phyloP scores from a whole-genome alignment of 2,888 invertebrate genomes.

The Lepidochrysops patricia region DNA sequence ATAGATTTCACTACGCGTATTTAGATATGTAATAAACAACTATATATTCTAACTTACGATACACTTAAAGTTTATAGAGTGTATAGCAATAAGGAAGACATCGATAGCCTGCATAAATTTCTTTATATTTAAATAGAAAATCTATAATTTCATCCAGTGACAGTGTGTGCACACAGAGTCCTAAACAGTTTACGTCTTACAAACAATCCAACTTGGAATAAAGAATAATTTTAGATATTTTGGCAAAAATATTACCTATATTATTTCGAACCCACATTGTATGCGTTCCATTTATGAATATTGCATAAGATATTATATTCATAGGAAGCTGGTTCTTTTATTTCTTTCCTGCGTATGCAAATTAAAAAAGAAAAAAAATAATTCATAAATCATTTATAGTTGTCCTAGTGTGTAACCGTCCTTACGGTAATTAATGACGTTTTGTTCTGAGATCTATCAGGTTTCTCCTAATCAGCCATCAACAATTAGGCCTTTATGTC shows the following conservation, averaged over 20 bases:
- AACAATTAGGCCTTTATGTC: background rate
- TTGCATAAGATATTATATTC: too few relatives aligned
- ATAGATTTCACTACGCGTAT: background rate
- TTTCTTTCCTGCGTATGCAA: too few relatives aligned
- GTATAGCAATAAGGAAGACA: conserved; percentile 74
- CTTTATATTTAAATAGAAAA: conserved; percentile 33
- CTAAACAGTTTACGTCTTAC: background rate
- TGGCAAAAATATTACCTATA: too few relatives aligned
- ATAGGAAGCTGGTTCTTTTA: too few relatives aligned
- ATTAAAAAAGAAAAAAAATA: too few relatives aligned
- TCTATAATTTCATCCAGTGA: background rate
- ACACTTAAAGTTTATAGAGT: conserved; percentile 50
- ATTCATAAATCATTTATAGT: too few relatives aligned
- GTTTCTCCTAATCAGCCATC: background rate
- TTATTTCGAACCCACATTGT: too few relatives aligned
- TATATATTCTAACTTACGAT: conserved; percentile 13
- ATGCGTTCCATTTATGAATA: too few relatives aligned
- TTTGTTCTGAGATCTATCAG: background rate
- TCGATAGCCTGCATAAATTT: conserved; percentile 73
- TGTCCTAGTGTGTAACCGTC: background rate
- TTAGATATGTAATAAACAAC: conserved; percentile 20
- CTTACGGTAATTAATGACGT: background rate
- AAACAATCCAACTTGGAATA: too few relatives aligned
- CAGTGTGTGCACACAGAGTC: background rate
- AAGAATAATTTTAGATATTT: too few relatives aligned